Conservation (phyloP, 2,888 invertebrate genomes). For the Andrena minutula region DNA sequence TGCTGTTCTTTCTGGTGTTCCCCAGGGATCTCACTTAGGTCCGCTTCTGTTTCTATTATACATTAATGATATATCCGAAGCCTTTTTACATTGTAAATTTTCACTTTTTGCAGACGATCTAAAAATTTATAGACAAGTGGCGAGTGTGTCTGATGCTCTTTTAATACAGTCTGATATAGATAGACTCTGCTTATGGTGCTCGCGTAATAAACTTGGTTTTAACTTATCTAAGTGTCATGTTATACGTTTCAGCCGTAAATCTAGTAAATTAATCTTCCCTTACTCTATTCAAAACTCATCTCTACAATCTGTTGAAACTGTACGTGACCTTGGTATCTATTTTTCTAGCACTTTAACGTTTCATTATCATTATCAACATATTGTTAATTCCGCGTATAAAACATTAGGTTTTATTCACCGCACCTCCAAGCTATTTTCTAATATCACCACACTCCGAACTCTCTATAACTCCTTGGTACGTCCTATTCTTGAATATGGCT, state of each 20-base stretch:
- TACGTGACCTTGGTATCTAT: neutral
- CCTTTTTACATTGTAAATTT: too few species aligned
- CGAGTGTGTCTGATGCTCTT: too few species aligned
- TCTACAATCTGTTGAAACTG: neutral
- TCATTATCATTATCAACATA: neutral
- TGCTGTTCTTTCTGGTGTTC: too few species aligned
- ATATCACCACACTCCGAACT: neutral
- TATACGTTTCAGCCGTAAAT: neutral
- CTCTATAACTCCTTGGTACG: too few species aligned
- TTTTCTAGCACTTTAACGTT: neutral
- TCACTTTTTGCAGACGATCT: too few species aligned
- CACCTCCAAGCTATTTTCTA: neutral
- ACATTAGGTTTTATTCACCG: neutral
- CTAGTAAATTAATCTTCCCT: neutral
- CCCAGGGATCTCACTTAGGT: too few species aligned
- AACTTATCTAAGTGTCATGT: neutral
- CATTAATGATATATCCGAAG: too few species aligned
- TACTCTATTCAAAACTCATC: neutral
- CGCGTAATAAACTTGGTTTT: neutral
- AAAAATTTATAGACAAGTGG: too few species aligned
- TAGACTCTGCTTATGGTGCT: neutral
- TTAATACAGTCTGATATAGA: too few species aligned
- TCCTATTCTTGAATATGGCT: too few species aligned
- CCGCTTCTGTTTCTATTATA: too few species aligned
- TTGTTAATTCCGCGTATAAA: neutral